Base-by-base conservation (phyloP, 2,113 vertebrate species). In the Ascaphus truei region DNA sequence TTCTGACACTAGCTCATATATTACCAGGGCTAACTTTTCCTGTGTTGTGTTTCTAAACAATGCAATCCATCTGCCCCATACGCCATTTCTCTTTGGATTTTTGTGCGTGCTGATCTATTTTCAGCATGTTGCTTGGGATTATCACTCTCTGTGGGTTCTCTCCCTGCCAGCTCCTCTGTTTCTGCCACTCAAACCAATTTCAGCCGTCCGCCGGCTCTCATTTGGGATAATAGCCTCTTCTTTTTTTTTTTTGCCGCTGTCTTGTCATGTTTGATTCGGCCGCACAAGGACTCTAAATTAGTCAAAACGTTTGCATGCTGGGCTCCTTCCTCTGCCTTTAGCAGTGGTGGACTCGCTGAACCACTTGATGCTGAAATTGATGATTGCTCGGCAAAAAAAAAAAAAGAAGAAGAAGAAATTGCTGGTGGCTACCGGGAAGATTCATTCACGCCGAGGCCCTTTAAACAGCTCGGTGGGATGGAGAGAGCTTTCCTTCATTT, bases 241-340 rank as follows among this genome's bases (percentile, higher is more conserved):
- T 82, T 68, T 57, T 60, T 25, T 45, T 10, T 18, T 36, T 83
- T 81, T 80, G 78, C 79, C 77, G 63, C 72, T 75, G 75, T 79
- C 83, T 85, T 89, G 84, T 87, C 86, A 82, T 78, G 77, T 86
- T 86, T 84, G 86, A 87, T 89, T 87, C 77, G 5, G 71, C 79
- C 67, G 76, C 85, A 77, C 77, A 66, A 87, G 80, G 81, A 75
- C 83, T 89, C 87, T 87, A 89, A 87, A 90, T 89, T 79, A 90
- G 88, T 80, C 78, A 72, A 83, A 86, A 76, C 1, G 67, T 83
- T 77, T 79, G 74, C 85, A 76, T 72, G 80, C 87, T 86, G 85
- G 56, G 87, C 78, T 84, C 76, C 60, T 73, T 80, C 76, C 0
- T 9, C 80, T 72, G 56, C 75, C 76, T 76, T 47, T 62, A 72